A percentile compares a stretch with the other conserved stretches of the same genome.
These are phyloP conservation scores for Hemicordylus capensis DNA, from an alignment of 2,113 vertebrate species.

Conservation along the genomic window DNA sequence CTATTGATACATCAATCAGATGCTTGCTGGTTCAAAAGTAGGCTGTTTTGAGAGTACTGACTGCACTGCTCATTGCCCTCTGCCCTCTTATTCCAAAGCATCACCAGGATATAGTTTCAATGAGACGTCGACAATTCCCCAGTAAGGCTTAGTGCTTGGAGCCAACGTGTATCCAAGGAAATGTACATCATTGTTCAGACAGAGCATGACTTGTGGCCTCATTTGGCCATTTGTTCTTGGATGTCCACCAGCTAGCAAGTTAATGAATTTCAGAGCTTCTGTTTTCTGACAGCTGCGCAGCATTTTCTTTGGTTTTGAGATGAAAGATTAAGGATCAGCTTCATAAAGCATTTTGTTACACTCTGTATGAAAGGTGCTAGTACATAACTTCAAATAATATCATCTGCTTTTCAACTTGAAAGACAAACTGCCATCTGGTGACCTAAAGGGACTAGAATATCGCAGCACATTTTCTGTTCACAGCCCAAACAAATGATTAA, in stretches of 20 bases:
- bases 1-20: slow-evolving; percentile 40
- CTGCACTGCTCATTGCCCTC: background rate
- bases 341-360: slow-evolving; percentile 32
- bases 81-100: background rate
- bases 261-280: slow-evolving; percentile 27
- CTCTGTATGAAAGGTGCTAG: background rate
- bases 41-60: slow-evolving; percentile 14
- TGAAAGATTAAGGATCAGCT: slow-evolving; percentile 33
- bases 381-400: background rate
- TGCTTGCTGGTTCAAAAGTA: slow-evolving; percentile 9
- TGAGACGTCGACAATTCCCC: background rate
- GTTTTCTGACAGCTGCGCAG: background rate
- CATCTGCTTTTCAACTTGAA: slow-evolving; percentile 31
- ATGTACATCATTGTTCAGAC: background rate
- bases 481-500: background rate
- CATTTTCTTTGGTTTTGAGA: slow-evolving; percentile 20
- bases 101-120: background rate
- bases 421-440: background rate
- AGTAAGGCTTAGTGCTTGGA: background rate
- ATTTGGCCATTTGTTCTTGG: background rate
- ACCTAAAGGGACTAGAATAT: background rate
- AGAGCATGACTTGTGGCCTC: background rate
- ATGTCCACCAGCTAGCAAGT: background rate
- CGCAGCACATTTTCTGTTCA: background rate
- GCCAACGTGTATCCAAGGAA: background rate